These are phyloP conservation scores for Onchidella celtica DNA, from an alignment of 2,888 invertebrate species.

Conservation along the genomic window DNA sequence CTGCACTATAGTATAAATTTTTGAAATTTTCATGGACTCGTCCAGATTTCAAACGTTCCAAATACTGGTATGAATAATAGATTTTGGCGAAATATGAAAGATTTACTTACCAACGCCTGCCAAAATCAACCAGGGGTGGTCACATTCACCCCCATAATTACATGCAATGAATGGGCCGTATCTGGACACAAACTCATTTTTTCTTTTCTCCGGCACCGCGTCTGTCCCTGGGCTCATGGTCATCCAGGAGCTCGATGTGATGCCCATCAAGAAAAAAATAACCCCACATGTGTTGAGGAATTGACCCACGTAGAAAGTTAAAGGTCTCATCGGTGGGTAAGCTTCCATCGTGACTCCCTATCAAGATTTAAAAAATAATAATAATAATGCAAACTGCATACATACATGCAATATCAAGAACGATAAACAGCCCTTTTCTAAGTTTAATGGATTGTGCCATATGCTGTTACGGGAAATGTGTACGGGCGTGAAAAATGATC, in stretches of 20 bases:
- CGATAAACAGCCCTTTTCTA: too few species aligned
- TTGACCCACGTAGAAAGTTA: not conserved
- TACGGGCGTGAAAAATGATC: too few species aligned
- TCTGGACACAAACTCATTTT: not conserved
- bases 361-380: too few species aligned
- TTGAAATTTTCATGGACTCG: too few species aligned
- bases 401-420: too few species aligned
- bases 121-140: not conserved
- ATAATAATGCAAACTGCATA: too few species aligned
- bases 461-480: too few species aligned
- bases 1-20: too few species aligned
- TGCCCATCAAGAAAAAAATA: not conserved
- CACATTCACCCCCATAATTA: not conserved
- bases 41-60: not conserved
- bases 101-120: constrained; percentile 4
- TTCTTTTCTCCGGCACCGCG: not conserved
- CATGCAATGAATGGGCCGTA: constrained; percentile 5
- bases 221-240: not conserved
- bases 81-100: not conserved
- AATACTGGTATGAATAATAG: not conserved
- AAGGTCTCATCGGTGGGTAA: not conserved
- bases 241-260: not conserved
- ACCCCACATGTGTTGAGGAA: not conserved
- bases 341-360: too few species aligned
- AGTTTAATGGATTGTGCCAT: too few species aligned